Base-by-base conservation (phyloP, 2,113 vertebrate genomes). In the Gasterosteus aculeatus region DNA sequence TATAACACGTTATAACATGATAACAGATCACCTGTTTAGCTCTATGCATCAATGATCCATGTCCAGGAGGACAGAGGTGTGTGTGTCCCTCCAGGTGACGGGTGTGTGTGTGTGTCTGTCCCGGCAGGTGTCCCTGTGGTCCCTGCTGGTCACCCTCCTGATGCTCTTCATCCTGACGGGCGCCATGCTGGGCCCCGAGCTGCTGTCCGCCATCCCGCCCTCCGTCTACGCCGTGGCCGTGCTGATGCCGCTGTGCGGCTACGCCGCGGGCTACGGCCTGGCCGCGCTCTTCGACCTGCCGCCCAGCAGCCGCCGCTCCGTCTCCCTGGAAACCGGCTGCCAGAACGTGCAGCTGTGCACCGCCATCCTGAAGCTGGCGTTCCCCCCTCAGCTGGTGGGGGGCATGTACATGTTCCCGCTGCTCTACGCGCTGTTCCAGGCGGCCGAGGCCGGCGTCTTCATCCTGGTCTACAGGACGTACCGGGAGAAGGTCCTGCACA, bases 341-440 rank as follows among this genome's bases (percentile, higher is more conserved):
- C 97, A 99, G 91, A 99, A 99, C 0, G 96, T 99, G 68, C 98
- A 99, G 92, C 96, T 99, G 68, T 99, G 98, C 84, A 99, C 97
- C 0, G 97, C 97, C 86, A 98, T 99, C 75, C 95, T 99, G 42
- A 99, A 99, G 75, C 93, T 99, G 91, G 96, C 97, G 58, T 99
- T 99, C 73, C 96, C 96, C 0, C 96, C 97, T 0, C 95, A 96
- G 64, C 89, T 98, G 64, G 95, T 99, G 57, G 96, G 97, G 8
- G 95, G 95, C 47, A 97, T 99, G 96, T 99, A 97, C 89, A 98
- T 99, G 96, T 99, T 99, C 63, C 97, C 97, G 0, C 91, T 99
- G 89, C 96, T 99, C 0, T 99, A 99, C 0, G 97, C 97, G 0
- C 94, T 99, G 18, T 99, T 99, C 84, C 98, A 99, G 87, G 96